Conservation (phyloP, 2,888 invertebrate species). For the Myopa testacea region DNA sequence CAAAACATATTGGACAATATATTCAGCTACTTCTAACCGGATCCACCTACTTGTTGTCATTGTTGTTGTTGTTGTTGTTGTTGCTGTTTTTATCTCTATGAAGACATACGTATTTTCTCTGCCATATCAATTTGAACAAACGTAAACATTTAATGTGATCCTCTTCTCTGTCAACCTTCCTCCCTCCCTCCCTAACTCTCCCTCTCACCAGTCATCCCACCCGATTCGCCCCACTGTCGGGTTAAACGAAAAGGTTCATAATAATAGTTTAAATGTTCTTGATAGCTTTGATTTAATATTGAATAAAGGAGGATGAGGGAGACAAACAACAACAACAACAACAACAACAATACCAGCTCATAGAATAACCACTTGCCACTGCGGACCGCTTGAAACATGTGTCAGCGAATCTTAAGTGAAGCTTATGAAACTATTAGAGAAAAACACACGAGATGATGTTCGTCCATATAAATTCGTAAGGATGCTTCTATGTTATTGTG, state of each 20-base stretch:
- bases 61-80: not conserved
- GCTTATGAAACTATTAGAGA: conserved; percentile 66
- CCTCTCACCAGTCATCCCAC: not conserved
- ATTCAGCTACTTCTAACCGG: not conserved
- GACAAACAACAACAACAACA: conserved; percentile 26
- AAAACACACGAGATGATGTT: conserved; percentile 34
- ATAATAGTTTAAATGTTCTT: conserved; percentile 56
- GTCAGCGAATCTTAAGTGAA: conserved; percentile 68
- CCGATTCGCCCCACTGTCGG: not conserved
- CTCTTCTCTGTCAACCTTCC: not conserved
- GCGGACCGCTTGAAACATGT: conserved; percentile 66
- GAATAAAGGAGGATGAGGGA: conserved; percentile 42
- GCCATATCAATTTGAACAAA: conserved; percentile 58
- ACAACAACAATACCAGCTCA: not conserved
- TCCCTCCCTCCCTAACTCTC: not conserved
- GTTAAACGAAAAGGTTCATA: conserved; percentile 39
- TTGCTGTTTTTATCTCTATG: conserved; percentile 46
- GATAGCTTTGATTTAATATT: conserved; percentile 59
- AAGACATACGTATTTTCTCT: conserved; percentile 55
- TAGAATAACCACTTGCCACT: conserved; percentile 54
- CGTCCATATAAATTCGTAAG: not conserved
- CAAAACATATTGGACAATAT: not conserved
- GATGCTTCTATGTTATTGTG: no score
- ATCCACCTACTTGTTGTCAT: not conserved
- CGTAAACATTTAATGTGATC: conserved; percentile 56